Conservation (phyloP, 1,140 invertebrate species). For the Platyscapa corneri region DNA sequence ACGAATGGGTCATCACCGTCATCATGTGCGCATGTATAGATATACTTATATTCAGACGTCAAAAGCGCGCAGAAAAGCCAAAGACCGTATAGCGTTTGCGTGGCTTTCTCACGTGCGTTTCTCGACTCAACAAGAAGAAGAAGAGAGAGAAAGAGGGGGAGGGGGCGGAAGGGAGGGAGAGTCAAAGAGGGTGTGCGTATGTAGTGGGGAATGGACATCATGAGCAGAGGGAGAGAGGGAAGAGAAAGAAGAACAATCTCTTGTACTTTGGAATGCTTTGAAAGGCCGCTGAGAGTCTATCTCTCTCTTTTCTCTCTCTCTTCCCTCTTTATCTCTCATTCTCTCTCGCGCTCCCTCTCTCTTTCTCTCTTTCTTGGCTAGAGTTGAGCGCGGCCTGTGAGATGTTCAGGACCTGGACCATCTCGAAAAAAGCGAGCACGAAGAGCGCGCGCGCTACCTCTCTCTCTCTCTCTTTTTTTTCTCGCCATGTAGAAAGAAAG, state of each 20-base stretch:
- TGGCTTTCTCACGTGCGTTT: slow-evolving; percentile 48
- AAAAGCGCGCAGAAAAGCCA: slow-evolving; percentile 21
- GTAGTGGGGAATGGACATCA: slow-evolving; percentile 43
- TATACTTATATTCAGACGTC: slow-evolving; percentile 25
- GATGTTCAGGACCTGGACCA: slow-evolving; percentile 66
- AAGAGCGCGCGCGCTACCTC: slow-evolving; percentile 16
- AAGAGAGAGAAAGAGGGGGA: slow-evolving; percentile 53
- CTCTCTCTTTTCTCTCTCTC: slow-evolving; percentile 23
- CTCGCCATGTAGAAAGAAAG: slow-evolving; percentile 13
- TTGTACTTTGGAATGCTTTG: slow-evolving; percentile 75
- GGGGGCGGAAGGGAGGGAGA: slow-evolving; percentile 47
- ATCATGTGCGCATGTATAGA: not conserved
- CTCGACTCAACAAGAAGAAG: slow-evolving; percentile 56
- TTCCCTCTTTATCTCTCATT: slow-evolving; percentile 37
- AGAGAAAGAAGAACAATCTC: slow-evolving; percentile 66
- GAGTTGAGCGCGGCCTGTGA: slow-evolving; percentile 60
- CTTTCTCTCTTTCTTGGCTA: slow-evolving; percentile 55
- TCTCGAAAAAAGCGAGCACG: slow-evolving; percentile 61
- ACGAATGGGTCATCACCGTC: slow-evolving; percentile 8
- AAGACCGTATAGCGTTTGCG: not conserved
- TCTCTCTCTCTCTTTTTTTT: slow-evolving; percentile 13
- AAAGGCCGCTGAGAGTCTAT: slow-evolving; percentile 69
- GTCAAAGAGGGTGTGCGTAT: slow-evolving; percentile 40
- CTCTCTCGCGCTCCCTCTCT: slow-evolving; percentile 34
- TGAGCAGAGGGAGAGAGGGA: slow-evolving; percentile 52